Evolutionary conservation across 2,888 invertebrate genomes (phyloP).

Genomic region (Lagria hirta): DNA sequence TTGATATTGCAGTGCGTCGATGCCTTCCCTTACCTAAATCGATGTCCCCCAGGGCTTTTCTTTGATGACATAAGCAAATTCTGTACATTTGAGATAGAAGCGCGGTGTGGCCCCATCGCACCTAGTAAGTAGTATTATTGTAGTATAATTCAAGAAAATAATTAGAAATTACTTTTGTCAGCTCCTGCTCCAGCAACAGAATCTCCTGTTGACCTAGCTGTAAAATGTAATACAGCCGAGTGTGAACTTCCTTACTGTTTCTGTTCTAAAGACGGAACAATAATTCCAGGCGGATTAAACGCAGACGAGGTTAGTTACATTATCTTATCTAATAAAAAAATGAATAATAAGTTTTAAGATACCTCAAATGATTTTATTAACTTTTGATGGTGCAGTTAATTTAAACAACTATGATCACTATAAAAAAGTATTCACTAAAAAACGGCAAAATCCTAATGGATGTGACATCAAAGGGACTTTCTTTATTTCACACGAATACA

Average conservation of each 20-base stretch:
- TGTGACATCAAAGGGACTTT: conserved; percentile 89
- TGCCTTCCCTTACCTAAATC: conserved; percentile 81
- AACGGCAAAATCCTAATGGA: conserved; percentile 84
- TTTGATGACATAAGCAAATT: conserved; percentile 89
- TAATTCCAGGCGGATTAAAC: conserved; percentile 80
- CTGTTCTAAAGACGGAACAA: conserved; percentile 88
- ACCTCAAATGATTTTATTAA: conserved; percentile 89
- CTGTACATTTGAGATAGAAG: conserved; percentile 88
- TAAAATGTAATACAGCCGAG: conserved; percentile 72
- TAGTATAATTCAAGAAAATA: conserved; percentile 9
- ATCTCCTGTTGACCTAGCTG: conserved; percentile 76
- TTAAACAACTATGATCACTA: conserved; percentile 88
- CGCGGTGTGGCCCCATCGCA: conserved; percentile 85
- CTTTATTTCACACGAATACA: conserved; percentile 89
- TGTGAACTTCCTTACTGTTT: conserved; percentile 87
- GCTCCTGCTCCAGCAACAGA: conserved; percentile 82
- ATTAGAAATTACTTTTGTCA: conserved; percentile 47
- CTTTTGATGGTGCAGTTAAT: conserved; percentile 92
- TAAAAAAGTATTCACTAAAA: conserved; percentile 78
- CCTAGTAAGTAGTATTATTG: conserved; percentile 61
- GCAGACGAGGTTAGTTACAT: conserved; percentile 72
- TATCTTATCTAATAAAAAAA: conserved; percentile 1
- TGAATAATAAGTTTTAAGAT: conserved; percentile 62
- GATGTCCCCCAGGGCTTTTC: conserved; percentile 86
- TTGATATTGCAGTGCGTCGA: conserved; percentile 75